Evolutionary conservation across 30 jellyfish, hydroid and myxozoan species (phyloP).

Genomic region (Pelagia noctiluca): DNA sequence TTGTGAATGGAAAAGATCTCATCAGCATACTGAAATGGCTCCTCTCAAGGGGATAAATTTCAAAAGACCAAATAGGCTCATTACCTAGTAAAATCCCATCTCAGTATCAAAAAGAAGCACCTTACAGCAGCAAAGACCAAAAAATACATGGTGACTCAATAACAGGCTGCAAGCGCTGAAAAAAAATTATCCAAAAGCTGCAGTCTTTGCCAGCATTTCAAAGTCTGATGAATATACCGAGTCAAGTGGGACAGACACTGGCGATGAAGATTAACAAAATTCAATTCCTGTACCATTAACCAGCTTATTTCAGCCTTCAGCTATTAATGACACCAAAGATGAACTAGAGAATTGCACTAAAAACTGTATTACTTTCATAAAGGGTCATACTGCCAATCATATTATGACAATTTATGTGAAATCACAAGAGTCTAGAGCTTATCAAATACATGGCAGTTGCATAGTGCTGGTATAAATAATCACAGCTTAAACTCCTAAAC

Average conservation of each 20-base stretch:
- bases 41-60: neutral
- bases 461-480: slow-evolving; percentile 44
- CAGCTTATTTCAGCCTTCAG: slow-evolving; percentile 14
- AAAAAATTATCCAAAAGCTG: neutral
- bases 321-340: slow-evolving; percentile 4
- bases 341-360: neutral
- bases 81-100: neutral
- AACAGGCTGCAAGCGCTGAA: neutral
- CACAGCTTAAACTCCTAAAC: slow-evolving; percentile 31
- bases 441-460: slow-evolving; percentile 28
- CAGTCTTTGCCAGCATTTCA: neutral
- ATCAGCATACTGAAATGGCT: neutral
- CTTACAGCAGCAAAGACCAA: neutral
- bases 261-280: slow-evolving; percentile 17
- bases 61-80: neutral
- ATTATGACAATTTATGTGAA: slow-evolving; percentile 15
- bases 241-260: neutral
- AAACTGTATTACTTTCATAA: neutral
- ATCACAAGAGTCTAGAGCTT: slow-evolving; percentile 17
- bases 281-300: slow-evolving; percentile 46
- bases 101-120: neutral
- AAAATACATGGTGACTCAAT: neutral
- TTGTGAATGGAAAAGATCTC: slow-evolving; percentile 25
- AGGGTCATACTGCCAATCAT: neutral
- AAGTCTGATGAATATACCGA: neutral